phyloP scores from a whole-genome alignment of 2,113 vertebrate species.

The human region DNA sequence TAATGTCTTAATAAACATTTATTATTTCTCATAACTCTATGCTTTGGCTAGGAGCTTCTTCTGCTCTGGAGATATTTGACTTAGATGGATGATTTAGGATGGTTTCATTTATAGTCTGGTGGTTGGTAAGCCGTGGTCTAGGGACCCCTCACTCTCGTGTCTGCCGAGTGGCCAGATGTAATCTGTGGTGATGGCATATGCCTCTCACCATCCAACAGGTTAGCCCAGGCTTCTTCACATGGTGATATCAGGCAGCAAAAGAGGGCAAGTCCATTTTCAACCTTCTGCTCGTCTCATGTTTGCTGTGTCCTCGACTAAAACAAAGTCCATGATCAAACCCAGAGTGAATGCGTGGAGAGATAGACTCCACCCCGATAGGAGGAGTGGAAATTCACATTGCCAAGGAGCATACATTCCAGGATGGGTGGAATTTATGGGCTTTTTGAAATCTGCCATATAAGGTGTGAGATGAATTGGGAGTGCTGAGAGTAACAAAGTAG shows the following conservation, averaged over 20 bases:
- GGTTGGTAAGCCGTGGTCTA: neutral
- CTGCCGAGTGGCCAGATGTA: neutral
- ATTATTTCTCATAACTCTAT: neutral
- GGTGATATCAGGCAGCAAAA: neutral
- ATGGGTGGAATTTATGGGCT: neutral
- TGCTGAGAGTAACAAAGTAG: neutral
- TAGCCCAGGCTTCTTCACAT: neutral
- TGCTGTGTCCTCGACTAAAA: neutral
- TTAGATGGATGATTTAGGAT: neutral
- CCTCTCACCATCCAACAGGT: neutral
- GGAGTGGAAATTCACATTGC: neutral
- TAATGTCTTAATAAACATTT: neutral
- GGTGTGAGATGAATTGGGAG: neutral
- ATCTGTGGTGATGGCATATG: neutral
- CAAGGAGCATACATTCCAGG: neutral
- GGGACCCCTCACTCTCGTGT: neutral
- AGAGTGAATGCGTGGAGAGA: neutral
- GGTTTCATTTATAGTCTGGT: neutral
- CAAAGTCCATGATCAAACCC: neutral
- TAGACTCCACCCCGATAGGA: neutral
- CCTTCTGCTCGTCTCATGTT: neutral
- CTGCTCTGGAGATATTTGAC: neutral
- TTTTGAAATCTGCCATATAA: neutral
- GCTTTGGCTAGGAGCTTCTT: neutral
- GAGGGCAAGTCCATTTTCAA: neutral